Conservation (phyloP, 2,113 vertebrate species). For the Eretmodus cyanostictus region DNA sequence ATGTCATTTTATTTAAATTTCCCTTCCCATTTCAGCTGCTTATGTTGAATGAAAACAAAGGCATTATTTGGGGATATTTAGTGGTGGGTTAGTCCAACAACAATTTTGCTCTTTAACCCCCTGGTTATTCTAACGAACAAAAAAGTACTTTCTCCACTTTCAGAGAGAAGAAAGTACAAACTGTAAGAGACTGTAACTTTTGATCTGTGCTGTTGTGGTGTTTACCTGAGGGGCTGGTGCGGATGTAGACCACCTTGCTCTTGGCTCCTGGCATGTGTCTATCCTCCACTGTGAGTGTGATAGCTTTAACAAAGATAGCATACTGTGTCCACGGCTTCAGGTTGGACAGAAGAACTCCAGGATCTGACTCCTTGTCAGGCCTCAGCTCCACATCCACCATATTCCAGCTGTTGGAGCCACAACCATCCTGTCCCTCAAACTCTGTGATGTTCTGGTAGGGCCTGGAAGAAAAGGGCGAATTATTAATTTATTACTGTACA, state of each 20-base stretch:
- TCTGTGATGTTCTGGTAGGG: slow-evolving; percentile 87
- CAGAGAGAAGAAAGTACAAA: neutral
- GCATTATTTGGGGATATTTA: neutral
- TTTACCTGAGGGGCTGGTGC: slow-evolving; percentile 90
- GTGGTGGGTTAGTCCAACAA: neutral
- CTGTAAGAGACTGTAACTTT: neutral
- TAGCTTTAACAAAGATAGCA: slow-evolving; percentile 91
- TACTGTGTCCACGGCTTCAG: slow-evolving; percentile 97
- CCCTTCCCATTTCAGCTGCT: neutral
- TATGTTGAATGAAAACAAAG: neutral
- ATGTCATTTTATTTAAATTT: neutral
- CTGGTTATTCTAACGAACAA: neutral
- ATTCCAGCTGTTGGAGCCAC: slow-evolving; percentile 97
- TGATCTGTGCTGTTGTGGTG: neutral
- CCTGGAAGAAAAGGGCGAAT: neutral
- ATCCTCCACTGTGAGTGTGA: slow-evolving; percentile 88
- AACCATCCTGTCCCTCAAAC: slow-evolving; percentile 91
- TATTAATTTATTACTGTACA: neutral
- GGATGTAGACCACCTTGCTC: slow-evolving; percentile 93
- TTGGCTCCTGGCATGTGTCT: slow-evolving; percentile 87
- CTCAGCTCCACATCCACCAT: slow-evolving; percentile 94
- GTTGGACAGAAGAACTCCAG: slow-evolving; percentile 80
- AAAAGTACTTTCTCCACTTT: neutral
- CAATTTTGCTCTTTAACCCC: neutral
- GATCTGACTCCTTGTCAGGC: slow-evolving; percentile 79